Base-by-base conservation (phyloP, 37 sponge, comb jelly and placozoan species). In the Amphimedon queenslandica region DNA sequence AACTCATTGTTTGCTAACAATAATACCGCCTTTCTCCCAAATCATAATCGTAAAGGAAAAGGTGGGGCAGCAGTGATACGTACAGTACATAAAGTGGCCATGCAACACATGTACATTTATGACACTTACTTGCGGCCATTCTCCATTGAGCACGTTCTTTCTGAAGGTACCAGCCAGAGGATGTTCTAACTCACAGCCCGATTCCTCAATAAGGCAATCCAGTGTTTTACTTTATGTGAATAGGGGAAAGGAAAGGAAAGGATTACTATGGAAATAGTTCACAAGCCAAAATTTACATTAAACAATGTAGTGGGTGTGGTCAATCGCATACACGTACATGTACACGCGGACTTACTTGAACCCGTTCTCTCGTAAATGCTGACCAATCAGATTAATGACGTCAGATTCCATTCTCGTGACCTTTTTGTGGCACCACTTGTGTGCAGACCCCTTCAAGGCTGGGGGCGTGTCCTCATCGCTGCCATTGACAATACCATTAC, bases 311-410 rank as follows among this genome's bases (percentile, higher is more conserved):
- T 18, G 32, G 37, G 10, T 53, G 42, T 18, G 43, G 40, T n/a
- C n/a, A 80, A 29, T 72, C 24, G n/a, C 33, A 77, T 25, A 51
- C 47, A 34, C 73, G 30, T 41, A 8, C 30, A 43, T 37, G 71
- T 73, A 36, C 37, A 71, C 25, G n/a, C n/a, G 27, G 1, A 80
- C 92, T 95, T 58, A 95, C 96, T 74, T 51, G 16, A 90, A 77
- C 13, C 99, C 99, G 66, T 92, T 69, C 18, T 87, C 90, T 67
- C 86, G 76, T 31, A 98, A 82, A 57, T 98, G 92, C 73, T 98
- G 99, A 5, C 99, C 99, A 35, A 98, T 92, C 36, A 98, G 69
- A 39, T 93, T 73, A 34, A 98, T 68, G 43, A 80, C 81, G 55
- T 98, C 96, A 33, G 53, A 33, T 8, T 84, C 84, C 58, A 71